Conservation (phyloP, 1,140 invertebrate species). For the Trichonephila clavata region DNA sequence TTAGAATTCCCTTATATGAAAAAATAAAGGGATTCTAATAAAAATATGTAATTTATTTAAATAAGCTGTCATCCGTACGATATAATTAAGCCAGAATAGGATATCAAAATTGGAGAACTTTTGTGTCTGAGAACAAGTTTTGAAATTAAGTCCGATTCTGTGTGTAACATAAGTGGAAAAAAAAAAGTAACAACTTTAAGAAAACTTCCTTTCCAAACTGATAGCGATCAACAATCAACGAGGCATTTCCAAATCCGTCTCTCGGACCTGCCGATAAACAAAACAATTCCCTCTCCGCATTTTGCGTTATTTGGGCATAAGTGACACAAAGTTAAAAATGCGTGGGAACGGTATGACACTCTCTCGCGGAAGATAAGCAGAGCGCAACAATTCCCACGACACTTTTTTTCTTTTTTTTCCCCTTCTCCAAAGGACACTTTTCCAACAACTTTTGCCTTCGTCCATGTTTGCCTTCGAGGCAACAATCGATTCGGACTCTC, state of each 20-base stretch:
- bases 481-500: neutral
- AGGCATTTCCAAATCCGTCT: neutral
- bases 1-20: too few relatives aligned
- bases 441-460: neutral
- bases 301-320: constrained; percentile 3
- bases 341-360: constrained; percentile 23
- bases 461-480: neutral
- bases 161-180: too few relatives aligned
- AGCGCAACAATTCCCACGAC: constrained; percentile 10
- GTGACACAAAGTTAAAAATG: constrained; percentile 16
- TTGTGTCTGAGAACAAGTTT: too few relatives aligned
- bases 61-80: too few relatives aligned
- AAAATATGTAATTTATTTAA: too few relatives aligned
- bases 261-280: neutral
- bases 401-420: neutral
- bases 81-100: too few relatives aligned
- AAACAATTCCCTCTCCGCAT: neutral
- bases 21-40: too few relatives aligned
- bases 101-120: too few relatives aligned
- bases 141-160: too few relatives aligned
- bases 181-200: too few relatives aligned
- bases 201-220: neutral
- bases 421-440: neutral
- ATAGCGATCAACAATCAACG: neutral
- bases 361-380: neutral